phyloP scores from a whole-genome alignment of 2,113 vertebrate species.

The Pelmatolapia mariae region DNA sequence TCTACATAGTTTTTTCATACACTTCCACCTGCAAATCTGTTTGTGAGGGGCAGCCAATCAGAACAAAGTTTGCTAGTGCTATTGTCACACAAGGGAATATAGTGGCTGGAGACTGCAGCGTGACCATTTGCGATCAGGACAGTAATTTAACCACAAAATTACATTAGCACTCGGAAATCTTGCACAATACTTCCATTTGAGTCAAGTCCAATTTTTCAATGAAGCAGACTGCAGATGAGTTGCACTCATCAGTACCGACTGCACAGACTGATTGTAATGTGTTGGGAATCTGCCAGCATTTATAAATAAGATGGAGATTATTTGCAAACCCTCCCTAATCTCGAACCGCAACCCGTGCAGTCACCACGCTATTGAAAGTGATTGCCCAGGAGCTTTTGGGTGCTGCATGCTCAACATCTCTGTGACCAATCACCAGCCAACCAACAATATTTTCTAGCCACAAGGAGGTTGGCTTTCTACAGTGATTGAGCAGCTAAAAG shows the following conservation, averaged over 20 bases:
- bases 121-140: neutral
- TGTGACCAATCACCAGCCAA: neutral
- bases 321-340: neutral
- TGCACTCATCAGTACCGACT: neutral
- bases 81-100: neutral
- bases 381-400: neutral
- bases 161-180: fast-evolving
- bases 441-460: neutral
- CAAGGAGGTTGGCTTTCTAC: neutral
- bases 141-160: neutral
- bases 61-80: neutral
- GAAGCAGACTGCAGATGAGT: neutral
- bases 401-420: neutral
- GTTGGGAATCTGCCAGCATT: neutral
- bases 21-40: neutral
- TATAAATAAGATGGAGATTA: neutral
- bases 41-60: neutral
- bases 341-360: neutral
- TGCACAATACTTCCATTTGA: neutral
- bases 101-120: neutral
- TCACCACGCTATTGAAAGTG: neutral
- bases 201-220: neutral
- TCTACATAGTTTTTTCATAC: neutral
- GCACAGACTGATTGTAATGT: neutral
- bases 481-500: neutral